A percentile compares a stretch with the other conserved stretches of the same genome.
Evolutionary conservation across 2,797 vertebrate genomes (phyloP).

Genomic region (Rallus crepitans): DNA sequence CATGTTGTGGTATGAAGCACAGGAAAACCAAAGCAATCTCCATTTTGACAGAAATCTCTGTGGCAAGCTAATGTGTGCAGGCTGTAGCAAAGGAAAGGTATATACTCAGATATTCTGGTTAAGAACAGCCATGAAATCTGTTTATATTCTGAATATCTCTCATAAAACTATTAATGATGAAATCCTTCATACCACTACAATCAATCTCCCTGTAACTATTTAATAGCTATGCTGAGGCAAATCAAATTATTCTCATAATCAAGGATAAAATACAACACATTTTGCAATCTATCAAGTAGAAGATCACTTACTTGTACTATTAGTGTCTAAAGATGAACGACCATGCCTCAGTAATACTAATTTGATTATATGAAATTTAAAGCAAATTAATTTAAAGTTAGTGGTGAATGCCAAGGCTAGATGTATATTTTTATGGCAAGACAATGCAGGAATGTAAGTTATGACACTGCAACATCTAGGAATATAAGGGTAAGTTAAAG

Average conservation of each 20-base stretch:
- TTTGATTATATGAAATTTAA: neutral
- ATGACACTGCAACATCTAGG: neutral
- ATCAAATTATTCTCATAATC: slow-evolving; percentile 54
- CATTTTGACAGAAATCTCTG: neutral
- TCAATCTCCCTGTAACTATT: slow-evolving; percentile 49
- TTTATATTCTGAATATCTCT: slow-evolving; percentile 37
- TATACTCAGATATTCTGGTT: neutral
- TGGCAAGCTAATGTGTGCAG: neutral
- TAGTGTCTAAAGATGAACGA: slow-evolving; percentile 15
- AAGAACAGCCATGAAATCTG: slow-evolving; percentile 21
- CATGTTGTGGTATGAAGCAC: neutral
- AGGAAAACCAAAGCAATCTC: neutral
- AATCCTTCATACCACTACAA: slow-evolving; percentile 23
- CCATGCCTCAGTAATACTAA: neutral
- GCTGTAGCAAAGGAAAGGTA: neutral
- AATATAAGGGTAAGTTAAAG: neutral
- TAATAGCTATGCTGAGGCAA: slow-evolving; percentile 48
- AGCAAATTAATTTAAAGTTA: neutral
- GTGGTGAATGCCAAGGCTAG: neutral
- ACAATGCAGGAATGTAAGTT: neutral
- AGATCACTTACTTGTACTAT: slow-evolving; percentile 3
- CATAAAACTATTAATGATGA: slow-evolving; percentile 36
- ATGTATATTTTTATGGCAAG: neutral
- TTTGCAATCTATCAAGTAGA: slow-evolving; percentile 44
- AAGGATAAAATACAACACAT: slow-evolving; percentile 50